phyloP scores from a whole-genome alignment of 2,797 vertebrate genomes.

The Austrolebias charrua region DNA sequence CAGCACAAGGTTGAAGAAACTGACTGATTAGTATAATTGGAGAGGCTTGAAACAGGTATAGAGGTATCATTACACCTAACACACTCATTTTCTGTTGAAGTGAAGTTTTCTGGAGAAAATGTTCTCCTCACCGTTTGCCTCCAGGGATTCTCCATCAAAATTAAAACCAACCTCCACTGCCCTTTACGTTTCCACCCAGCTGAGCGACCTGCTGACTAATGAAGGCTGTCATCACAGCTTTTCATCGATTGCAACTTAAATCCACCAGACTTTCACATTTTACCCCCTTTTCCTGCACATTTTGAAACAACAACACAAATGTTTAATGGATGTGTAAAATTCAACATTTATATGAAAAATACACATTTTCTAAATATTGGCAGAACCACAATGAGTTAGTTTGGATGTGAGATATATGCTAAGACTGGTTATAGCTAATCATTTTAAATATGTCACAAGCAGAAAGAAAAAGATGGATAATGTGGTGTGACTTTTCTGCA shows the following conservation, averaged over 20 bases:
- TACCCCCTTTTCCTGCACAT: not conserved
- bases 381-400: not conserved
- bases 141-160: conserved; percentile 45
- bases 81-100: conserved; percentile 24
- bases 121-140: conserved; percentile 22
- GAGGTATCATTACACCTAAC: conserved; percentile 15
- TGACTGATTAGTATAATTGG: conserved; percentile 18
- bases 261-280: conserved; percentile 29
- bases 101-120: conserved; percentile 22
- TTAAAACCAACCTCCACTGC: conserved; percentile 47
- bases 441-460: too few species aligned
- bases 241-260: conserved; percentile 42
- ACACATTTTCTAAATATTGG: not conserved
- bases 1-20: conserved; percentile 13
- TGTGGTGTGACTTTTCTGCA: not conserved
- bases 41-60: conserved; percentile 9
- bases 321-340: not conserved
- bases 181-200: conserved; percentile 33
- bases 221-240: conserved; percentile 49
- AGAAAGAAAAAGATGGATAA: too few species aligned
- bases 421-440: too few species aligned
- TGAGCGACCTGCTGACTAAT: conserved; percentile 62
- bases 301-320: not conserved
- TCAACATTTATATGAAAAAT: not conserved
- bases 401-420: not conserved